phyloP scores from a whole-genome alignment of 2,113 vertebrate species.

The Oceanodroma tethys region DNA sequence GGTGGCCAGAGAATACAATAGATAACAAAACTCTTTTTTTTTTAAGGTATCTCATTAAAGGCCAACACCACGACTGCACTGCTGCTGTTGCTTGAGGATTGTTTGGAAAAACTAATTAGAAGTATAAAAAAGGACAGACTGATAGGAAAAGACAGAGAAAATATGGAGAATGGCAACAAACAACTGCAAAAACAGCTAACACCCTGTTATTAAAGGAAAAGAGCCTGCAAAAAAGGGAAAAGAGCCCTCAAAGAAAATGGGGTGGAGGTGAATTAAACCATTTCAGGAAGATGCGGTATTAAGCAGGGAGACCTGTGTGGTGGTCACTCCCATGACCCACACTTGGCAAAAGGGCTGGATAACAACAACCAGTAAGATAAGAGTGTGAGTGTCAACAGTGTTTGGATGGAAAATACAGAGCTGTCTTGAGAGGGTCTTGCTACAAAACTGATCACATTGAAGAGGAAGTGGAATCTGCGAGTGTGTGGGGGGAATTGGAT shows the following conservation, averaged over 20 bases:
- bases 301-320: background rate
- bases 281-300: background rate
- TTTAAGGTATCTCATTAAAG: background rate
- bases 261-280: background rate
- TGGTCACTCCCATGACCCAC: background rate
- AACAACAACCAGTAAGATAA: background rate
- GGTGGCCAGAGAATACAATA: background rate
- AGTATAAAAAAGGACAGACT: background rate
- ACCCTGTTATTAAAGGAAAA: background rate
- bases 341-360: background rate
- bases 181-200: background rate
- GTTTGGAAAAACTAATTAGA: background rate
- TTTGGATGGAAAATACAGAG: background rate
- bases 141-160: background rate
- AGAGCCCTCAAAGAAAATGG: background rate
- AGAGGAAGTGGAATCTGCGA: background rate
- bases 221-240: background rate
- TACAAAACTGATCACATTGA: background rate
- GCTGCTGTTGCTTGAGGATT: background rate
- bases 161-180: background rate
- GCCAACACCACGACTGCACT: too few species aligned
- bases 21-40: background rate
- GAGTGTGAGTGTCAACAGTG: background rate
- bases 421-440: background rate
- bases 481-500: background rate